A percentile compares a stretch with the other conserved stretches of the same genome.
Evolutionary conservation across 2,888 invertebrate species (phyloP).

Genomic region (Himalopsyche anomala): DNA sequence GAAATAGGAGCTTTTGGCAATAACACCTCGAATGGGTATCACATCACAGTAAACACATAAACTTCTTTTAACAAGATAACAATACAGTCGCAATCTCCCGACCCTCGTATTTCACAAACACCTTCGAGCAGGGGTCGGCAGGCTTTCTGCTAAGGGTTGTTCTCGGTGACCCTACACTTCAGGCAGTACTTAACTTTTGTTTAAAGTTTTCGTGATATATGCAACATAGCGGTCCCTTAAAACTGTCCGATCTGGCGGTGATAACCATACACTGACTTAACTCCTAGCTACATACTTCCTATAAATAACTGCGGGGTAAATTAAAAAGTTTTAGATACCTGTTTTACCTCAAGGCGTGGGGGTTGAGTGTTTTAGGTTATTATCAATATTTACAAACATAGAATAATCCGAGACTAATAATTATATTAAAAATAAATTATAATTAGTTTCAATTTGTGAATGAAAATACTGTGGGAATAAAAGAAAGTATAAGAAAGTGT

Average conservation of each 20-base stretch:
- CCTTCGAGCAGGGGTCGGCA: slow-evolving; percentile 26
- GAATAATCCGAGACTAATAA: too few relatives aligned
- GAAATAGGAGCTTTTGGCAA: not conserved
- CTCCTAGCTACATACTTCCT: not conserved
- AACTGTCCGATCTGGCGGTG: slow-evolving; percentile 5
- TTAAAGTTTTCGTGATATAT: slow-evolving; percentile 34
- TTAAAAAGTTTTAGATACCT: slow-evolving; percentile 15
- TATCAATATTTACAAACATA: too few relatives aligned
- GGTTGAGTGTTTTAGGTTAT: not conserved
- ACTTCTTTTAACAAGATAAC: slow-evolving; percentile 56
- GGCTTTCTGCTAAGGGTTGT: slow-evolving; percentile 26
- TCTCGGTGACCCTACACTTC: slow-evolving; percentile 21
- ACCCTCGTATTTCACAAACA: slow-evolving; percentile 39
- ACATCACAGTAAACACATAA: slow-evolving; percentile 42
- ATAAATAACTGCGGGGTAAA: not conserved
- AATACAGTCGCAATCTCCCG: slow-evolving; percentile 16
- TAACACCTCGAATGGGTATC: slow-evolving; percentile 3
- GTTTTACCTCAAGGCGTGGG: not conserved
- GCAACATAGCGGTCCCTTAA: slow-evolving; percentile 24
- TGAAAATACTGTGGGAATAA: too few relatives aligned
- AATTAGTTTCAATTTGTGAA: too few relatives aligned
- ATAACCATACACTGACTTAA: slow-evolving; percentile 8
- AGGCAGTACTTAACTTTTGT: slow-evolving; percentile 34
- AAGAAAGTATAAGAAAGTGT: too few relatives aligned
- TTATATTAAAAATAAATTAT: too few relatives aligned